Percentiles rank a stretch among this genome's conserved stretches.
Conservation (phyloP, 2,888 invertebrate genomes). For the Sipha maydis region DNA sequence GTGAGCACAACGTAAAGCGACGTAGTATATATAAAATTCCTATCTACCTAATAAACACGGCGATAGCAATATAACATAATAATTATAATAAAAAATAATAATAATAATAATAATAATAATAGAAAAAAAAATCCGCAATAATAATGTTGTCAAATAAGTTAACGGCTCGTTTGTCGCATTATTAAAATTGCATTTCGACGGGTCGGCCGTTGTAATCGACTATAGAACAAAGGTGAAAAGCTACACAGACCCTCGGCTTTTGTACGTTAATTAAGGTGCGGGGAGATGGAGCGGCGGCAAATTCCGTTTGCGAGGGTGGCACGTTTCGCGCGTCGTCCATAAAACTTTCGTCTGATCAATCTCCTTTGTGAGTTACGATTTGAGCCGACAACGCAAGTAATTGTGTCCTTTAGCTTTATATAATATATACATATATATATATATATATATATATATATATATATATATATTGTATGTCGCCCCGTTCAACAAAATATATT, state of each 20-base stretch:
- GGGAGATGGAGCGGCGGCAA: background rate
- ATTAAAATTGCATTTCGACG: conserved; percentile 48
- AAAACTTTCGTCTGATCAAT: conserved; percentile 53
- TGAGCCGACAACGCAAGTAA: conserved; percentile 59
- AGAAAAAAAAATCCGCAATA: background rate
- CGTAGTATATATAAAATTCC: background rate
- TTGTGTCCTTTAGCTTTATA: background rate
- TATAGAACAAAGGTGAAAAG: conserved; percentile 49
- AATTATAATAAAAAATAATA: conserved; percentile 19
- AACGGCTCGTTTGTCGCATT: conserved; percentile 56
- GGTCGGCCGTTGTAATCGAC: conserved; percentile 13
- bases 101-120: background rate
- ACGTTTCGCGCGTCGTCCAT: background rate
- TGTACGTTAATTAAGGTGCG: conserved; percentile 55
- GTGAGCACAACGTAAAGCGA: background rate
- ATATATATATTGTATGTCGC: background rate
- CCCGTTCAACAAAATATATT: background rate
- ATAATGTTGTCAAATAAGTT: conserved; percentile 43
- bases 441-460: no score
- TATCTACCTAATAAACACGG: background rate
- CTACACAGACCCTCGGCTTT: conserved; percentile 26
- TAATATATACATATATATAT: background rate
- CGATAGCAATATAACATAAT: background rate
- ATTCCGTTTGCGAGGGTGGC: background rate
- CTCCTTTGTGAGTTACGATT: conserved; percentile 58